phyloP scores from a whole-genome alignment of 2,797 vertebrate species.

The Sorex maritimensis region DNA sequence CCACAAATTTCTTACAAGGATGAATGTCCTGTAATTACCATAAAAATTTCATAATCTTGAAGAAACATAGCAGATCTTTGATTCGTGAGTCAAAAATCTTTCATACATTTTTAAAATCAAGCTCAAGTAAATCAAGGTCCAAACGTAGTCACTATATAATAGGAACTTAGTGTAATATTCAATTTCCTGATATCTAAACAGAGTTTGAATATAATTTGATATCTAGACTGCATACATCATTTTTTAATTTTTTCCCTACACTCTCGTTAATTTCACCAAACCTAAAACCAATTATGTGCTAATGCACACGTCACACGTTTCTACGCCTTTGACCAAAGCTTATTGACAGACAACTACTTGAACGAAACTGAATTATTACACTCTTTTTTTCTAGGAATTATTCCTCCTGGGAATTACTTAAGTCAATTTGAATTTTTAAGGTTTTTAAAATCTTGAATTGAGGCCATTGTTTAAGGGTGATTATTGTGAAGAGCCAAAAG shows the following conservation, averaged over 20 bases:
- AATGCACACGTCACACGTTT: not conserved
- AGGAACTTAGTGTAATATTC: not conserved
- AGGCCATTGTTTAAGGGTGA: not conserved
- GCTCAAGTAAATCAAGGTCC: not conserved
- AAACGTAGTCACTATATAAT: not conserved
- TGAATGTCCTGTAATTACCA: not conserved
- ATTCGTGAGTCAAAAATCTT: not conserved
- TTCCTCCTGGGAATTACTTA: slow-evolving; percentile 2
- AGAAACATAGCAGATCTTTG: not conserved
- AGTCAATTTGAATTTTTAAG: not conserved
- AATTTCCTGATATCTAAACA: not conserved
- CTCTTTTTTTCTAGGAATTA: not conserved
- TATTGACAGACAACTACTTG: not conserved
- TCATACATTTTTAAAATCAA: slow-evolving; percentile 24
- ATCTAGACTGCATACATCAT: not conserved
- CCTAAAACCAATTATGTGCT: not conserved
- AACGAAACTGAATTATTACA: not conserved
- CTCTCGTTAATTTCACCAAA: not conserved
- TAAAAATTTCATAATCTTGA: not conserved
- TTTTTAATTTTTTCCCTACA: not conserved
- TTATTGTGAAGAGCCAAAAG: not conserved
- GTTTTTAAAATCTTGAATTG: not conserved
- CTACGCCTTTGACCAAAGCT: not conserved
- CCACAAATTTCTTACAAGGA: not conserved
- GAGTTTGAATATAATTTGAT: not conserved